Evolutionary conservation across 2,113 vertebrate genomes (phyloP).

Genomic region (Notothenia rossii): DNA sequence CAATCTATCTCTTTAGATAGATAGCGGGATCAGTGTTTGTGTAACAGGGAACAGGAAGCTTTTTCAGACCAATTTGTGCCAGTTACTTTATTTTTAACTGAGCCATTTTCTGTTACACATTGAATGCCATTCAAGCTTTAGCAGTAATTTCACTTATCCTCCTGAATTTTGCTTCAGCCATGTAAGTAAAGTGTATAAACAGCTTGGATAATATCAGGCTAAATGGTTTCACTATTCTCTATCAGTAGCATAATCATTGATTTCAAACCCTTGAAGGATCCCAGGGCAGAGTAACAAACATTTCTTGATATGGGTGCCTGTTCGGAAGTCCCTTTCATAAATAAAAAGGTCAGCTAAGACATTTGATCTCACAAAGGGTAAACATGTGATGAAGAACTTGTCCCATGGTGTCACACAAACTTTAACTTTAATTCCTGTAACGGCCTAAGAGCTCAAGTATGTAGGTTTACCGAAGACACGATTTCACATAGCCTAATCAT

Average conservation of each 20-base stretch:
- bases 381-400: constrained; percentile 28
- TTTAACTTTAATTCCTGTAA: constrained; percentile 48
- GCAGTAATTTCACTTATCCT: background rate
- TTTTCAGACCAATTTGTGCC: background rate
- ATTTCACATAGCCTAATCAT: constrained; percentile 22
- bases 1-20: background rate
- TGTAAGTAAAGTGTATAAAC: background rate
- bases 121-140: background rate
- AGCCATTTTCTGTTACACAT: background rate
- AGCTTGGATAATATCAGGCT: background rate
- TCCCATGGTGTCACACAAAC: constrained; percentile 23
- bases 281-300: background rate
- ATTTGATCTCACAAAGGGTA: background rate
- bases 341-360: constrained; percentile 5
- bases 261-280: background rate
- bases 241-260: background rate
- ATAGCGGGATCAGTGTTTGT: background rate
- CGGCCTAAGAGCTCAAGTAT: constrained; percentile 1
- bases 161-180: background rate
- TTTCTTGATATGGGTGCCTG: background rate
- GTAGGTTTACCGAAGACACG: background rate
- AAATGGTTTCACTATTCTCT: constrained; percentile 7
- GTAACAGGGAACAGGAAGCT: background rate
- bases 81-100: background rate
- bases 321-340: background rate